Evolutionary conservation across 2,888 invertebrate genomes (phyloP).

Genomic region (Phoenoteleia sp.): DNA sequence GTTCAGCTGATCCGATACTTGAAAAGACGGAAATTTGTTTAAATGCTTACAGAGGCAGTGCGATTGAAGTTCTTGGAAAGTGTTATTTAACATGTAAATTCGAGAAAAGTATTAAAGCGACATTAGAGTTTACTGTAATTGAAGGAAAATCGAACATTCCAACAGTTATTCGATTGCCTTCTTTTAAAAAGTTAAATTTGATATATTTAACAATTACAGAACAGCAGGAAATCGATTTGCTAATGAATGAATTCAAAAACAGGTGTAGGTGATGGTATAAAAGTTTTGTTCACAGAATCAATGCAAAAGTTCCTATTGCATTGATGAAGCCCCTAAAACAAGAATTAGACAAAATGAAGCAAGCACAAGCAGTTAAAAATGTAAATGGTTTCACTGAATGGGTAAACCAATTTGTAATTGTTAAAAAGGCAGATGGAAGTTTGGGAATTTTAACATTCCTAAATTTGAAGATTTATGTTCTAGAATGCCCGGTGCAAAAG

Average conservation of each 20-base stretch:
- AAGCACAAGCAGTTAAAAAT: conserved; percentile 55
- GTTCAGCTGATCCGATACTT: too few relatives aligned
- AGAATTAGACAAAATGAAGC: conserved; percentile 58
- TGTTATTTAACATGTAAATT: conserved; percentile 49
- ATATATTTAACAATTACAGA: conserved; percentile 4
- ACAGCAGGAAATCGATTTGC: background rate
- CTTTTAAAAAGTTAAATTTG: conserved; percentile 15
- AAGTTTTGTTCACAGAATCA: conserved; percentile 31
- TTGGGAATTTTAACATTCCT: conserved; percentile 76
- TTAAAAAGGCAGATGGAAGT: conserved; percentile 60
- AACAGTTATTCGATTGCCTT: conserved; percentile 38
- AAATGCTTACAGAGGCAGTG: too few relatives aligned
- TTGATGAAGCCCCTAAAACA: conserved; percentile 50
- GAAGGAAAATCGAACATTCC: conserved; percentile 5
- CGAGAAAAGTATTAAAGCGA: conserved; percentile 8
- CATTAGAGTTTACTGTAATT: conserved; percentile 39
- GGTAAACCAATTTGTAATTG: conserved; percentile 73
- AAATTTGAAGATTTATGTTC: conserved; percentile 77
- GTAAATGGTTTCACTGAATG: conserved; percentile 74
- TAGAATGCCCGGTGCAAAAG: conserved; percentile 73
- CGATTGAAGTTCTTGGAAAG: conserved; percentile 30
- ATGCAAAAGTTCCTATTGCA: conserved; percentile 63
- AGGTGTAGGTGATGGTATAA: conserved; percentile 60
- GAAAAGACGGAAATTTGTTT: too few relatives aligned
- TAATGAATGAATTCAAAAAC: conserved; percentile 56